Percentiles rank a stretch among this genome's conserved stretches.
Evolutionary conservation across 23 tunicate genomes (phyloP).

Genomic region (Ascidia mentula): DNA sequence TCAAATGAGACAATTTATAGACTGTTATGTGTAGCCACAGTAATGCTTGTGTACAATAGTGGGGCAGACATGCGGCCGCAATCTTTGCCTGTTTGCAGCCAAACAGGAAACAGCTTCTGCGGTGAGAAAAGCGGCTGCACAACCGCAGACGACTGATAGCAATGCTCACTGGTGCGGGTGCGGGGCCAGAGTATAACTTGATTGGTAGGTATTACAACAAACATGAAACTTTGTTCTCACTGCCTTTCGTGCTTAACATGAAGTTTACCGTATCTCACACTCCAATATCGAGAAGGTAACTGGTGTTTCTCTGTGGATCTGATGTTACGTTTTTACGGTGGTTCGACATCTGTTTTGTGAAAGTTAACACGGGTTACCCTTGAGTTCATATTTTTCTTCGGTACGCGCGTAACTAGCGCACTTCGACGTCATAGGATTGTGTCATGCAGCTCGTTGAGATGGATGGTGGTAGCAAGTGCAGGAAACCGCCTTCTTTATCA

Average conservation of each 20-base stretch:
- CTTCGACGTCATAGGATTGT: not conserved
- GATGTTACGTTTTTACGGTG: no score
- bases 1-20: no score
- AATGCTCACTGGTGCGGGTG: not conserved
- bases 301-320: no score
- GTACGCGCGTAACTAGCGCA: not conserved
- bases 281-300: no score
- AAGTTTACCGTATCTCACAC: no score
- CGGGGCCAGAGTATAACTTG: not conserved
- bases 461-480: not conserved
- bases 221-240: no score
- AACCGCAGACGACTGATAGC: not conserved
- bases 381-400: not conserved
- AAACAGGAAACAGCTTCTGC: constrained; percentile 2
- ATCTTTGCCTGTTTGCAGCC: constrained; percentile 8
- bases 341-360: no score
- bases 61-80: not conserved
- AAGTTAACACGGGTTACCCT: not conserved
- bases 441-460: not conserved
- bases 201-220: not conserved
- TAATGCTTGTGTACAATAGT: not conserved
- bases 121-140: constrained; percentile 1
- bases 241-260: no score
- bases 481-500: not conserved
- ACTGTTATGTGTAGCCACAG: not conserved